Percentiles rank a stretch among this genome's conserved stretches.
Conservation (phyloP, 1,140 invertebrate genomes). For the Sweltsa coloradensis region DNA sequence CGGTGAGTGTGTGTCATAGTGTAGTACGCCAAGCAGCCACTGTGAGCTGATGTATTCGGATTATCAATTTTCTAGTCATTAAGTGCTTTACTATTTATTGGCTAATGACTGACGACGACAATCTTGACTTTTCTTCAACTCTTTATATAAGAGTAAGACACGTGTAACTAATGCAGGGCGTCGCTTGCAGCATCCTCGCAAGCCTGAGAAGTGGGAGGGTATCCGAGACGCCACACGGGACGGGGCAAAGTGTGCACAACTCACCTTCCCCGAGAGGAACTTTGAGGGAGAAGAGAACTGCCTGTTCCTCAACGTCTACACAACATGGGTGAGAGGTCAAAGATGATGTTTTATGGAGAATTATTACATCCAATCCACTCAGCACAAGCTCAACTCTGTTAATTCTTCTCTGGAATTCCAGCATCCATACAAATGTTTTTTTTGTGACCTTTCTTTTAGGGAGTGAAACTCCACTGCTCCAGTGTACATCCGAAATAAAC, state of each 20-base stretch:
- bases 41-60: not conserved
- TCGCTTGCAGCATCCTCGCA: slow-evolving; percentile 12
- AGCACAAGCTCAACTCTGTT: too few species aligned
- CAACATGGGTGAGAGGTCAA: slow-evolving; percentile 13
- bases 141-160: too few species aligned
- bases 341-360: too few species aligned
- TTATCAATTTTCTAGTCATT: not conserved
- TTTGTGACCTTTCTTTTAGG: too few species aligned
- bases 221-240: slow-evolving; percentile 19
- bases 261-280: slow-evolving; percentile 18
- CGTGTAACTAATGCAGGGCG: too few species aligned
- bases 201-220: slow-evolving; percentile 20
- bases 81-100: not conserved
- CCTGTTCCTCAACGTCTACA: slow-evolving; percentile 22
- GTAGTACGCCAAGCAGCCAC: not conserved
- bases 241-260: slow-evolving; percentile 21
- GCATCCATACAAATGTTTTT: too few species aligned
- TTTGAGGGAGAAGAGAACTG: slow-evolving; percentile 25
- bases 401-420: too few species aligned
- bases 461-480: too few species aligned
- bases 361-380: too few species aligned
- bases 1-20: slow-evolving; percentile 15
- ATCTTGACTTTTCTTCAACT: too few species aligned
- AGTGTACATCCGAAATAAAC: too few species aligned
- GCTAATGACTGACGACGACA: not conserved